Conservation (phyloP, 1,140 invertebrate species). For the Diorhabda elongata region DNA sequence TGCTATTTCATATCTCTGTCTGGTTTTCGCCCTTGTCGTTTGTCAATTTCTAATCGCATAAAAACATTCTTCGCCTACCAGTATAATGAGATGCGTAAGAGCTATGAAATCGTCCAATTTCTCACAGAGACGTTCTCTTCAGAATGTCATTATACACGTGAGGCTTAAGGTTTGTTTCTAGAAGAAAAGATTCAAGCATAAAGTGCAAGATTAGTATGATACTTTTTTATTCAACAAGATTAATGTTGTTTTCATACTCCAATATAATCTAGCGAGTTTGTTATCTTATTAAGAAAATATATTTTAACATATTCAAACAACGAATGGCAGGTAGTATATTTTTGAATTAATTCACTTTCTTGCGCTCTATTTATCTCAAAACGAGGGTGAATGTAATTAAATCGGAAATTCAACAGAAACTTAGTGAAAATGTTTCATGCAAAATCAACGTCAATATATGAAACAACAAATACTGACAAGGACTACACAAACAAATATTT, state of each 20-base stretch:
- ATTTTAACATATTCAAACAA: too few relatives aligned
- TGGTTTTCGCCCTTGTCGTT: slow-evolving; percentile 6
- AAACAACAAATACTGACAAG: too few relatives aligned
- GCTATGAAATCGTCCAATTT: slow-evolving; percentile 15
- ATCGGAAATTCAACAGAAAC: too few relatives aligned
- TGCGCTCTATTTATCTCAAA: too few relatives aligned
- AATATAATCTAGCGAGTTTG: too few relatives aligned
- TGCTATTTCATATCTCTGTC: background rate
- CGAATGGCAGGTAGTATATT: too few relatives aligned
- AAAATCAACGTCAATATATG: too few relatives aligned
- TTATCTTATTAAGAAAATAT: too few relatives aligned
- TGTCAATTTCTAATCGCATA: slow-evolving; percentile 16
- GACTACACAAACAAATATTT: too few relatives aligned
- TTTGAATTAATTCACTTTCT: too few relatives aligned
- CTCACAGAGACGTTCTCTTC: slow-evolving; percentile 5
- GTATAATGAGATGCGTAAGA: slow-evolving; percentile 18
- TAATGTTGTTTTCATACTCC: background rate
- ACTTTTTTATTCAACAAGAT: slow-evolving; percentile 4
- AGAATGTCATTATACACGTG: slow-evolving; percentile 15
- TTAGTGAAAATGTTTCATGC: too few relatives aligned
- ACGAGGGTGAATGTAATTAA: too few relatives aligned
- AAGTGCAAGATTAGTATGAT: slow-evolving; percentile 12
- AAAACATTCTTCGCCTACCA: slow-evolving; percentile 9
- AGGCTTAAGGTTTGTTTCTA: slow-evolving; percentile 2
- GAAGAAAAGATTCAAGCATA: slow-evolving; percentile 14